A percentile compares a stretch with the other conserved stretches of the same genome.
Evolutionary conservation across 2,888 invertebrate species (phyloP).

Genomic region (Athrips mouffetella): DNA sequence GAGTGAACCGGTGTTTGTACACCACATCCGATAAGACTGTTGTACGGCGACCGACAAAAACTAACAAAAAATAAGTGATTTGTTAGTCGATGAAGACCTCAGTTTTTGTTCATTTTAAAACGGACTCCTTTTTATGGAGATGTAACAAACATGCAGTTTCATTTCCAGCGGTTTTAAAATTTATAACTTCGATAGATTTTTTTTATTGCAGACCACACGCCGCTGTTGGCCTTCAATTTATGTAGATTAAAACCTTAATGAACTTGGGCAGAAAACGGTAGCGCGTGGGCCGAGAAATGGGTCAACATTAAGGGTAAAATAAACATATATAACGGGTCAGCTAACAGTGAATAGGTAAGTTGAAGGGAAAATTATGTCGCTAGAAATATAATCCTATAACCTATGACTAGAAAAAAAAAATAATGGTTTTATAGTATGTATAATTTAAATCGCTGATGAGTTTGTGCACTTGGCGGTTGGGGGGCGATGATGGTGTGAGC

Average conservation of each 20-base stretch:
- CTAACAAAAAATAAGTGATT: slow-evolving; percentile 57
- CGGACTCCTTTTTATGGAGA: slow-evolving; percentile 16
- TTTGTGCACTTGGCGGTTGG: too few species aligned
- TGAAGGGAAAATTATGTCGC: not conserved
- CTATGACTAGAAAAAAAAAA: too few species aligned
- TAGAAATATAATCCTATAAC: too few species aligned
- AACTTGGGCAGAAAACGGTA: slow-evolving; percentile 5
- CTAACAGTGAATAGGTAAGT: not conserved
- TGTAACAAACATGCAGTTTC: slow-evolving; percentile 8
- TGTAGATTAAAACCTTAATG: slow-evolving; percentile 9
- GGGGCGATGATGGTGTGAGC: not conserved
- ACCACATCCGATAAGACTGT: slow-evolving; percentile 29
- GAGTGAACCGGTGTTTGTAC: slow-evolving; percentile 45
- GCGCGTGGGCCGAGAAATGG: slow-evolving; percentile 1
- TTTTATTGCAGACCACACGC: slow-evolving; percentile 11
- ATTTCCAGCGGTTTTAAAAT: slow-evolving; percentile 5
- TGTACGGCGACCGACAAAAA: slow-evolving; percentile 23
- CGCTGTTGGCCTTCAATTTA: slow-evolving; percentile 6
- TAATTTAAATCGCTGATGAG: too few species aligned
- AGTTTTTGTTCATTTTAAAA: slow-evolving; percentile 51
- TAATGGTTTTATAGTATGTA: too few species aligned
- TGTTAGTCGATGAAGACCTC: slow-evolving; percentile 60
- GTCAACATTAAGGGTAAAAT: slow-evolving; percentile 2
- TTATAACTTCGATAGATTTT: not conserved
- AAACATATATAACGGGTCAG: not conserved